Evolutionary conservation across 2,113 vertebrate species (phyloP), one percentile per base, ranked within the genome.

Genomic region (Leuciscus idus): DNA sequence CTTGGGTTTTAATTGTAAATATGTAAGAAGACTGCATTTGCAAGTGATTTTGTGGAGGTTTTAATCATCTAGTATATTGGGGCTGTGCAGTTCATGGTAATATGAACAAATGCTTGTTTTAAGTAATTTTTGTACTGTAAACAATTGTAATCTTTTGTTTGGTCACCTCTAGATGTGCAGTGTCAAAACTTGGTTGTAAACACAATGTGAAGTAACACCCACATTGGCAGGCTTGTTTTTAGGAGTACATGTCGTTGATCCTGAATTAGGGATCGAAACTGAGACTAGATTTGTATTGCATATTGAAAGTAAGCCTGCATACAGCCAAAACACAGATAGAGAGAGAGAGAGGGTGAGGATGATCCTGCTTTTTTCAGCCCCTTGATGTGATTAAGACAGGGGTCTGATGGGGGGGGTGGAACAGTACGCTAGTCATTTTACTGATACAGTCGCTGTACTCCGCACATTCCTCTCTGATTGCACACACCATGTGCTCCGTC

Each of bases 401-500:
- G 74, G 15, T 77, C 46, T 84, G 48, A 78, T 28, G 36, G 77
- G 48, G 85, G 79, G 77, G 46, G 17, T 26, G 33, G 66, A 75
- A 19, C 86, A 52, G 83, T 80, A 75, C 39, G 28, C 78, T 74
- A 81, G 83, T 68, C 72, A 83, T 76, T 84, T 52, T 26, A 82
- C 77, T 26, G 81, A 36, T 86, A 83, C 33, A 33, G 84, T 75
- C 72, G 84, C 82, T 33, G 39, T 72, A 85, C 83, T 79, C 83
- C 84, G 79, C 83, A 83, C 86, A 88, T 92, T 89, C 88, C 88
- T 89, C 85, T 55, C 59, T 88, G 76, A 92, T 92, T 90, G 85
- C 84, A 21, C 73, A 64, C 85, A 33, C 23, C 13, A 48, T 78
- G 50, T 12, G 78, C 88, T 87, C 81, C 85, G 84, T 82, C 88